A percentile compares a stretch with the other conserved stretches of the same genome.
Evolutionary conservation across 2,113 vertebrate species (phyloP).

Genomic region (Notiomystis cincta): DNA sequence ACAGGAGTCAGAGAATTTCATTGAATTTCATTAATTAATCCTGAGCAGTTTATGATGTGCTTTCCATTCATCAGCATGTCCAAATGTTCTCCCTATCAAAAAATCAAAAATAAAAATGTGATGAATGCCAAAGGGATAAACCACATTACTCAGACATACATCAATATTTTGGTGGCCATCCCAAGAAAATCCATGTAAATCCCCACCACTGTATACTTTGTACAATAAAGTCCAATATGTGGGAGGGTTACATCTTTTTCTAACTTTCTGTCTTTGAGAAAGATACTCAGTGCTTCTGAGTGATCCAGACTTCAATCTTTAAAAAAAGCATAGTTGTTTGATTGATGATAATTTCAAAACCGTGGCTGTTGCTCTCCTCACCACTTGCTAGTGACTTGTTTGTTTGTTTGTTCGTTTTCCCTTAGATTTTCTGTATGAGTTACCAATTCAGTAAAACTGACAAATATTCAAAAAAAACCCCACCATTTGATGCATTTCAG

Average conservation of each 20-base stretch:
- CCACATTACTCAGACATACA: neutral
- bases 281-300: neutral
- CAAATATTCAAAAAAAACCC: accelerated
- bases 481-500: neutral
- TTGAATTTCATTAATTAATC: neutral
- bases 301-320: neutral
- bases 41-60: neutral
- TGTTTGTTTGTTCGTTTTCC: neutral
- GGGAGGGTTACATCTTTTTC: neutral
- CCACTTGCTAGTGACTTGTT: neutral
- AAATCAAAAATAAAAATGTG: neutral
- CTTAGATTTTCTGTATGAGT: neutral
- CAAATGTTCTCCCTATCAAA: neutral
- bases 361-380: neutral
- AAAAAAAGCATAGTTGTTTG: accelerated
- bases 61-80: neutral
- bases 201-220: neutral
- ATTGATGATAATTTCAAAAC: neutral
- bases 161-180: neutral
- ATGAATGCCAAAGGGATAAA: neutral
- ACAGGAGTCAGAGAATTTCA: neutral
- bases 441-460: neutral
- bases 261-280: neutral
- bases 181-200: neutral
- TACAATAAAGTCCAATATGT: neutral